A percentile compares a stretch with the other conserved stretches of the same genome.
These are phyloP conservation scores for Tillus elongatus DNA, from an alignment of 2,888 invertebrate species.

Conservation along the genomic window DNA sequence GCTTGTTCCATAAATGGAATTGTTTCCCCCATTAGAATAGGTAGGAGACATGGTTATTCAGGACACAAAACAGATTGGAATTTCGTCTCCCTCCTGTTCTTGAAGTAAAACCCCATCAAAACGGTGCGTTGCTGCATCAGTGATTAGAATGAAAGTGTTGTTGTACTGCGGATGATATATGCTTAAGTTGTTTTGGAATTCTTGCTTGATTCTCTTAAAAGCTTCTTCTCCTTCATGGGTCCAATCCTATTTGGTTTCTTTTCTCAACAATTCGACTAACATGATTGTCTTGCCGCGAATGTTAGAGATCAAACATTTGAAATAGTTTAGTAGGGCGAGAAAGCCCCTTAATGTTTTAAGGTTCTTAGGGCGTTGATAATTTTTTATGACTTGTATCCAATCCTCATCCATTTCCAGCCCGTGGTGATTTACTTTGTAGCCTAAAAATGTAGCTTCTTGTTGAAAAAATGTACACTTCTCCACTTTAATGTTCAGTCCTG, in stretches of 20 bases:
- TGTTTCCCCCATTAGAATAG: no score
- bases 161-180: conserved; percentile 8
- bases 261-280: conserved; percentile 7
- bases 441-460: conserved; percentile 5
- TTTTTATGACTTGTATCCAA: conserved; percentile 1
- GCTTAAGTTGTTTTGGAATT: conserved; percentile 7
- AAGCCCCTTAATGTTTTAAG: conserved; percentile 9
- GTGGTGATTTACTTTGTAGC: conserved; percentile 6
- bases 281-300: neutral
- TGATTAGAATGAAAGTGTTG: conserved; percentile 9
- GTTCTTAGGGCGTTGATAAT: conserved; percentile 8
- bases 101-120: neutral
- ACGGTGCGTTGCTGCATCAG: conserved; percentile 6
- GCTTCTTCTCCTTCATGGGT: conserved; percentile 5
- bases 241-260: neutral
- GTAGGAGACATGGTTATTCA: no score
- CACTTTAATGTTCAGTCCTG: conserved; percentile 9
- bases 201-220: neutral
- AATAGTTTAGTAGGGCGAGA: conserved; percentile 1
- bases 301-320: neutral
- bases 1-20: no score
- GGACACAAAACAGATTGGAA: neutral
- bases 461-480: no score
- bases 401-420: conserved; percentile 9
- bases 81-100: neutral